Evolutionary conservation across 2,113 vertebrate genomes (phyloP).

Genomic region (Panthera leo): DNA sequence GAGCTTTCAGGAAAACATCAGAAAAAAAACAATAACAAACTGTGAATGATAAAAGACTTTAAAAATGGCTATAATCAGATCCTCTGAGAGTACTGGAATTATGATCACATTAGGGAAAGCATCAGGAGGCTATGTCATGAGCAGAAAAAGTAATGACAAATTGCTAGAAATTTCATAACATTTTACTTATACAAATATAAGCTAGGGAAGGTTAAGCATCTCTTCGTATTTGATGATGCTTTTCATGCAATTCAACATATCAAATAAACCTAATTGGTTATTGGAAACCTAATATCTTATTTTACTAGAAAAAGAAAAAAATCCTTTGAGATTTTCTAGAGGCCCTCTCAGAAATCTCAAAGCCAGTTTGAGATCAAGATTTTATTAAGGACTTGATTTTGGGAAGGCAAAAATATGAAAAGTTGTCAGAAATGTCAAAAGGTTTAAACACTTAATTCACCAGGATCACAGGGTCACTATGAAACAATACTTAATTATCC

Average conservation of each 20-base stretch:
- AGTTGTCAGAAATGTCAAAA: background rate
- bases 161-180: background rate
- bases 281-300: background rate
- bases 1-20: background rate
- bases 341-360: background rate
- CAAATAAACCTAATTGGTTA: background rate
- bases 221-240: background rate
- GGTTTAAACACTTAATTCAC: background rate
- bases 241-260: background rate
- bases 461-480: background rate
- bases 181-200: background rate
- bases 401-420: background rate
- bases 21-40: background rate
- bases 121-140: background rate
- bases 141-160: background rate
- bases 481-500: background rate
- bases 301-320: background rate
- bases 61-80: background rate
- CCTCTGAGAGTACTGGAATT: background rate
- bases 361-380: background rate
- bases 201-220: background rate
- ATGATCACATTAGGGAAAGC: background rate
- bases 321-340: background rate
- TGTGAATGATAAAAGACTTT: background rate
- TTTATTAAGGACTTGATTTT: constrained; percentile 47